phyloP scores from a whole-genome alignment of 1,140 invertebrate species.

The Neoseiulus cucumeris region DNA sequence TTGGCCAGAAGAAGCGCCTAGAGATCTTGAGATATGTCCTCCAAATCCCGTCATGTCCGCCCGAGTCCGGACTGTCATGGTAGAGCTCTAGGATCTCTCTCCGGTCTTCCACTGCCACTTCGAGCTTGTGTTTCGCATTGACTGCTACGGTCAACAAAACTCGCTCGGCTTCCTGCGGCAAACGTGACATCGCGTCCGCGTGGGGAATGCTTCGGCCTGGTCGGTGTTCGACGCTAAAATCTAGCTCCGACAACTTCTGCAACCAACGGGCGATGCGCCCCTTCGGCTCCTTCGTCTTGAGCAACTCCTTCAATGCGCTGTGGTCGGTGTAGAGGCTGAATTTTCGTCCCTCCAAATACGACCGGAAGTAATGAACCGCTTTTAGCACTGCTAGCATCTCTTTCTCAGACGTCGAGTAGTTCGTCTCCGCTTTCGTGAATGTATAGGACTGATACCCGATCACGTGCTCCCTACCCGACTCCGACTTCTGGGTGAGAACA shows the following conservation, averaged over 20 bases:
- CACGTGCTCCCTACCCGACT: neutral
- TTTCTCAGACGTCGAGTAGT: neutral
- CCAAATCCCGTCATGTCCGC: neutral
- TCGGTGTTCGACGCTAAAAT: neutral
- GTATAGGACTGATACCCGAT: neutral
- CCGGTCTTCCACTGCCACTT: neutral
- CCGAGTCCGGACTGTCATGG: too few species aligned
- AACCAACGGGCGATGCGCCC: neutral
- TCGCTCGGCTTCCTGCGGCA: neutral
- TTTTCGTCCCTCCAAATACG: neutral
- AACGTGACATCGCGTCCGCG: neutral
- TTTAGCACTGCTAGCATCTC: neutral
- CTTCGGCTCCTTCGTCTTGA: neutral
- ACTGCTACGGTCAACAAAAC: neutral
- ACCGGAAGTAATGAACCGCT: neutral
- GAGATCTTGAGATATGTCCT: neutral
- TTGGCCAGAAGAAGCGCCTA: neutral
- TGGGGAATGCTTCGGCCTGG: neutral
- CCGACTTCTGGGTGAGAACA: too few species aligned
- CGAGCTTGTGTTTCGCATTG: too few species aligned
- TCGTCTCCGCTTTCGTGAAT: neutral
- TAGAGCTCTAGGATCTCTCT: neutral
- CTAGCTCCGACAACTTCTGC: neutral
- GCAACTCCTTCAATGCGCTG: neutral
- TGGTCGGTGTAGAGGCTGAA: neutral